Evolutionary conservation across 2,888 invertebrate species (phyloP).

Genomic region (Petrophora chlorosata): DNA sequence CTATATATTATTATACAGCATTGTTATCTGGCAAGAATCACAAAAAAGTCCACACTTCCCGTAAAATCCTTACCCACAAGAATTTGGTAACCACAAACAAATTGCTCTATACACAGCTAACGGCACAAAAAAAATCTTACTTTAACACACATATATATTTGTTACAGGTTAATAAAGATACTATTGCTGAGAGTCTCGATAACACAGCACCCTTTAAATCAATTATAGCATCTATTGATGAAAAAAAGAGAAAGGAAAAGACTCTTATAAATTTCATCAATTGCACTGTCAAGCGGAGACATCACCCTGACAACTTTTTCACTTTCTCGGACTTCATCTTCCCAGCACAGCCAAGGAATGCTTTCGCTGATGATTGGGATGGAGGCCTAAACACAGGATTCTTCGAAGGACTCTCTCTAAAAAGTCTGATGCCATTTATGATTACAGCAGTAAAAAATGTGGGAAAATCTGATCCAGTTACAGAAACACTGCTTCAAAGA

Average conservation of each 20-base stretch:
- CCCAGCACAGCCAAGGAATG: constrained; percentile 39
- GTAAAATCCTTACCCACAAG: too few relatives aligned
- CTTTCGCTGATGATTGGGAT: constrained; percentile 66
- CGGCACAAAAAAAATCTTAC: too few relatives aligned
- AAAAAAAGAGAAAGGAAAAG: constrained; percentile 43
- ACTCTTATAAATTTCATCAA: constrained; percentile 46
- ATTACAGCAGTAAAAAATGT: constrained; percentile 53
- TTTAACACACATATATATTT: too few relatives aligned
- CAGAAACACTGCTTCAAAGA: constrained; percentile 57
- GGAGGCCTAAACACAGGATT: constrained; percentile 61
- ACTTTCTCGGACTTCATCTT: constrained; percentile 51
- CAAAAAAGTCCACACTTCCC: too few relatives aligned
- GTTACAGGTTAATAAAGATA: constrained; percentile 8
- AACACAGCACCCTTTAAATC: constrained; percentile 55
- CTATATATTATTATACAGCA: too few relatives aligned
- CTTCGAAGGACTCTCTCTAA: constrained; percentile 66
- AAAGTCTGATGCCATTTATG: constrained; percentile 62
- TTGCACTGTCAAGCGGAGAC: not conserved
- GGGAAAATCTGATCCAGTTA: constrained; percentile 60
- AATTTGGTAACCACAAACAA: too few relatives aligned
- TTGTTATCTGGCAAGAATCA: too few relatives aligned
- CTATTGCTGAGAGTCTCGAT: constrained; percentile 51
- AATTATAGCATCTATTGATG: constrained; percentile 53
- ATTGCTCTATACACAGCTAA: too few relatives aligned
- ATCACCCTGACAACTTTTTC: not conserved